Percentiles rank a stretch among this genome's conserved stretches.
These are phyloP conservation scores for Ernsta delagoae DNA, from an alignment of 2,888 invertebrate species.

Conservation along the genomic window DNA sequence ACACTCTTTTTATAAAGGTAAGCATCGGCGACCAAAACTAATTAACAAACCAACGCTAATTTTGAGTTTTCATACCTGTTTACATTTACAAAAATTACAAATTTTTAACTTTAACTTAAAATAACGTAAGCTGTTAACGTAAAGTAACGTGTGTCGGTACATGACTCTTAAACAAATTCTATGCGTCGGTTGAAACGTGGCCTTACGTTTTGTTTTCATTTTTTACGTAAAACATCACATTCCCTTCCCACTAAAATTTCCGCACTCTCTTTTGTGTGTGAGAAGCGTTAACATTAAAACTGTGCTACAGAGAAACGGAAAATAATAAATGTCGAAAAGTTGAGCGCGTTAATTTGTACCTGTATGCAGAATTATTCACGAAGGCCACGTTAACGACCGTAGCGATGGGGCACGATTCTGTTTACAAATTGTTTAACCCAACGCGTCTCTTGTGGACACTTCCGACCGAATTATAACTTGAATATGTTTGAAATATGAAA, in stretches of 20 bases:
- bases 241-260: too few relatives aligned
- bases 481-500: background rate
- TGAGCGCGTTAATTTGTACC: background rate
- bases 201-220: too few relatives aligned
- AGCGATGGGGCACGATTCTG: conserved; percentile 4
- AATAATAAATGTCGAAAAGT: conserved; percentile 1
- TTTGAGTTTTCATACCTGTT: too few relatives aligned
- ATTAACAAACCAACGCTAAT: too few relatives aligned
- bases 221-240: too few relatives aligned
- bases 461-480: conserved; percentile 7
- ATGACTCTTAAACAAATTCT: too few relatives aligned
- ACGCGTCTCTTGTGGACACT: conserved; percentile 14
- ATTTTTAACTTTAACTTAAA: too few relatives aligned
- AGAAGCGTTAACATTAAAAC: background rate
- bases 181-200: too few relatives aligned
- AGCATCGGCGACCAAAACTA: too few relatives aligned
- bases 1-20: background rate
- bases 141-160: too few relatives aligned
- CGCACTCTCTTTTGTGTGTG: background rate
- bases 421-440: conserved; percentile 15
- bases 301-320: background rate
- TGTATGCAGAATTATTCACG: conserved; percentile 11
- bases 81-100: too few relatives aligned
- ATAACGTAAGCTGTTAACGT: too few relatives aligned
- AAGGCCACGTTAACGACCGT: conserved; percentile 7